Conservation (phyloP, 2,797 vertebrate genomes). For the Malurus leucopterus region DNA sequence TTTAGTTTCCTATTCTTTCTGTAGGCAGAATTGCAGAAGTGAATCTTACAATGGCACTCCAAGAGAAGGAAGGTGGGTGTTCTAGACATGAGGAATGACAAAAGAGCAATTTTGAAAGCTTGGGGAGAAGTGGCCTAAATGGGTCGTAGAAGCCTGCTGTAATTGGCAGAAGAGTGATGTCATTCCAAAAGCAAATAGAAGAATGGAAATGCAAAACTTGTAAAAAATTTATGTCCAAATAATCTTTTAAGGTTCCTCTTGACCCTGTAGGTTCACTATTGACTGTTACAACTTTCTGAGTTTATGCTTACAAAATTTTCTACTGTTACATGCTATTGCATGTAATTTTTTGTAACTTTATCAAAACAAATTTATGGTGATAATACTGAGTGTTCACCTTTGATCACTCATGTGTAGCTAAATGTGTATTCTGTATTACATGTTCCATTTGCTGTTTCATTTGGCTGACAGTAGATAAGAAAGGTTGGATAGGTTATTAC, state of each 20-base stretch:
- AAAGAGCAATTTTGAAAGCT: not conserved
- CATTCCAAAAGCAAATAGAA: not conserved
- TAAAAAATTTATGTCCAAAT: not conserved
- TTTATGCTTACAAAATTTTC: not conserved
- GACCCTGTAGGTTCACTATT: not conserved
- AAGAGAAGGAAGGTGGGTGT: conserved; percentile 40
- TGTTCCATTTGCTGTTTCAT: not conserved
- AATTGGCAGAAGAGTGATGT: conserved; percentile 24
- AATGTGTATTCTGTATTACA: not conserved
- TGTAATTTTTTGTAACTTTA: not conserved
- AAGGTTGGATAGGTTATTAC: not conserved
- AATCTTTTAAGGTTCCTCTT: not conserved
- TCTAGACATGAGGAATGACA: not conserved
- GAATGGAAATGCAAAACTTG: not conserved
- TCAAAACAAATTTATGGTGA: not conserved
- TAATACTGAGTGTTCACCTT: not conserved
- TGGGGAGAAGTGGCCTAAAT: conserved; percentile 26
- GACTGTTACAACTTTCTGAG: not conserved
- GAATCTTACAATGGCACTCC: conserved; percentile 34
- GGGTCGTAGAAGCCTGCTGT: not conserved
- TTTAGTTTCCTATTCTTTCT: conserved; percentile 51
- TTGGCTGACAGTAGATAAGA: not conserved
- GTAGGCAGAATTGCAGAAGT: conserved; percentile 48
- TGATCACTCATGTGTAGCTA: not conserved
- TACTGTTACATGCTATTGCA: not conserved